Evolutionary conservation across 2,888 invertebrate genomes (phyloP).

Genomic region (Dastarcus helophoroides): DNA sequence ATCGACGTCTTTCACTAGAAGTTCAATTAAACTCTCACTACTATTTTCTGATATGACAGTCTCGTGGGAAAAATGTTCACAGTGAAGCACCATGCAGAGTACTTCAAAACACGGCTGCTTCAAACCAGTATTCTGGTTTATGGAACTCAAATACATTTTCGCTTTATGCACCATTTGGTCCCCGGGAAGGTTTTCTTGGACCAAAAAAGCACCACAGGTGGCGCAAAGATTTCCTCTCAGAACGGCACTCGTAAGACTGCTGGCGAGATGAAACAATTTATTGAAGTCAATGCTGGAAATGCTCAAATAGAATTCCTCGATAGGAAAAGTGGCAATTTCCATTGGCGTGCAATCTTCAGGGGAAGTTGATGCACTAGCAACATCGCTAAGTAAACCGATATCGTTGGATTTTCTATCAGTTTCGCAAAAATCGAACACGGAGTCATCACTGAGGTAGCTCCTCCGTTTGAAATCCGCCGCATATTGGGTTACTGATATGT

Average conservation of each 20-base stretch:
- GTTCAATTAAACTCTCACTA: neutral
- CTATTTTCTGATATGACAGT: neutral
- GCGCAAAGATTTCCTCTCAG: constrained; percentile 1
- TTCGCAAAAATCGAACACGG: constrained; percentile 1
- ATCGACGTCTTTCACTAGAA: neutral
- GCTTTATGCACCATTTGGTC: neutral
- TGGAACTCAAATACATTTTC: neutral
- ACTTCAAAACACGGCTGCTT: constrained; percentile 1
- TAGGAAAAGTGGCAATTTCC: too few species aligned
- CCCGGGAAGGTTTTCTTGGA: neutral
- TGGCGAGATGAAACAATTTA: neutral
- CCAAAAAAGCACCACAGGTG: neutral
- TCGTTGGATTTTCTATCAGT: too few species aligned
- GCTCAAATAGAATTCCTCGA: too few species aligned
- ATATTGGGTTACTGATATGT: neutral
- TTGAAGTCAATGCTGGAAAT: too few species aligned
- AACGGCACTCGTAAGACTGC: neutral
- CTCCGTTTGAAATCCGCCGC: neutral
- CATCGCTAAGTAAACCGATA: too few species aligned
- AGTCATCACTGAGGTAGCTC: neutral
- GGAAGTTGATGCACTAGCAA: too few species aligned
- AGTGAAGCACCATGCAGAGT: neutral
- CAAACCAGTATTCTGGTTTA: neutral
- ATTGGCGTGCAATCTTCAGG: too few species aligned
- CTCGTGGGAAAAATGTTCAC: neutral